Evolutionary conservation across 2,888 invertebrate species (phyloP).

Genomic region (Cremastinae sp.): DNA sequence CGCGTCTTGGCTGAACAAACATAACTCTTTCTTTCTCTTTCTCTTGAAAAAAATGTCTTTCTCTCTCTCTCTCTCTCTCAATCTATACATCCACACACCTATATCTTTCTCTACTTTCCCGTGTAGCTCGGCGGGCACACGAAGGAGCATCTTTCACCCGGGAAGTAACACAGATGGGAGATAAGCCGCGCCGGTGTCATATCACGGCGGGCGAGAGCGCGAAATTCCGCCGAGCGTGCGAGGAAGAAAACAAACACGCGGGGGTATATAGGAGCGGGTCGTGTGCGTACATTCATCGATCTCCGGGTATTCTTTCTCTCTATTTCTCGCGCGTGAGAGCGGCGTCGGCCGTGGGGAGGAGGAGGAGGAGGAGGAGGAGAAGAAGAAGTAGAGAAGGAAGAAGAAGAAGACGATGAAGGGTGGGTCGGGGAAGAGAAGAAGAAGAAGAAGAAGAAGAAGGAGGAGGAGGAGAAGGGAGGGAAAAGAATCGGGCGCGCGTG

Average conservation of each 20-base stretch:
- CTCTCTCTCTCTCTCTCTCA: constrained; percentile 11
- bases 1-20: constrained; percentile 28
- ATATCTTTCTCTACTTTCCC: background rate
- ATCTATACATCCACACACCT: constrained; percentile 20
- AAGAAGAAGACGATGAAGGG: constrained; percentile 2
- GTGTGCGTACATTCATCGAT: constrained; percentile 35
- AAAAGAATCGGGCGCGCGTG: constrained; percentile 51
- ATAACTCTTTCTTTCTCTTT: constrained; percentile 40
- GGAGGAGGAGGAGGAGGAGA: constrained; percentile 57
- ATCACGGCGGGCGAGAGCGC: no score
- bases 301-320: constrained; percentile 43
- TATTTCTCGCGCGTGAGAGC: constrained; percentile 46
- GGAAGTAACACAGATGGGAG: constrained; percentile 53
- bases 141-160: constrained; percentile 28
- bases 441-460: background rate
- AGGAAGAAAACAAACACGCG: background rate
- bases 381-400: background rate
- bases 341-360: constrained; percentile 60
- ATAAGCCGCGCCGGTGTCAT: constrained; percentile 51
- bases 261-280: background rate
- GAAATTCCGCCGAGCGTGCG: background rate
- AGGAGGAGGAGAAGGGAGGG: background rate
- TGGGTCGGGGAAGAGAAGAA: no score
- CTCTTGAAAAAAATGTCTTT: constrained; percentile 8
- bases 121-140: background rate